Base-by-base conservation (phyloP, 2,888 invertebrate species). In the Lycocerus yunnanus region DNA sequence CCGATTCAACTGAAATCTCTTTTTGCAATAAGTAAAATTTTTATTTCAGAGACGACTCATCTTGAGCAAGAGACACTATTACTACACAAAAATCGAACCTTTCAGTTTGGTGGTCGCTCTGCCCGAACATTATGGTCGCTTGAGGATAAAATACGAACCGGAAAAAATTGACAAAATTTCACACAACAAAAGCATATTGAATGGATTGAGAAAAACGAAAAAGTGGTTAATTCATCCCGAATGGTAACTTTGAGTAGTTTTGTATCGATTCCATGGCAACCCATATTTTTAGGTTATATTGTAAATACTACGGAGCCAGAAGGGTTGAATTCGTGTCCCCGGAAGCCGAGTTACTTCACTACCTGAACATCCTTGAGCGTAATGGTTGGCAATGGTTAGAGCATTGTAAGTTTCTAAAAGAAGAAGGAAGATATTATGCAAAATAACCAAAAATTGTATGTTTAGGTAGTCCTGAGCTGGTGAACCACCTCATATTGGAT, bases 171-270 rank as follows among this genome's bases (percentile, higher is more conserved):
- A 20, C n/a, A 70, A 71, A 59, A 75, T 93, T 15, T 89, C 90
- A 77, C 73, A 69, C 14, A 69, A 43, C 58, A 70, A 43, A 13
- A 91, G 91, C 85, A 93, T 91, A 85, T 91, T 92, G 83, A 88
- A 87, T 82, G 91, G 92, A 79, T 66, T 80, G 69, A 74, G 75
- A 14, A 66, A 58, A 14, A 77, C 80, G 1, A 90, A 90, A 69
- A 92, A 93, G 80, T 95, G 95, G 95, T 93, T 91, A 85, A 91
- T 95, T 21, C 96, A 97, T 88, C 96, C 96, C 68, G 93, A 96
- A 82, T 97, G 96, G 96, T 94, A 86, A 87, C 81, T 70, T 72
- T 21, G 66, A 0, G 9, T 43, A 13, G 15, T 6, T 73, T 13
- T n/a, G 5, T 20, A 20, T 11, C 15, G 20, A 6, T 65, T 20